Evolutionary conservation across 2,888 invertebrate species (phyloP).

Genomic region (Acleris sparsana): DNA sequence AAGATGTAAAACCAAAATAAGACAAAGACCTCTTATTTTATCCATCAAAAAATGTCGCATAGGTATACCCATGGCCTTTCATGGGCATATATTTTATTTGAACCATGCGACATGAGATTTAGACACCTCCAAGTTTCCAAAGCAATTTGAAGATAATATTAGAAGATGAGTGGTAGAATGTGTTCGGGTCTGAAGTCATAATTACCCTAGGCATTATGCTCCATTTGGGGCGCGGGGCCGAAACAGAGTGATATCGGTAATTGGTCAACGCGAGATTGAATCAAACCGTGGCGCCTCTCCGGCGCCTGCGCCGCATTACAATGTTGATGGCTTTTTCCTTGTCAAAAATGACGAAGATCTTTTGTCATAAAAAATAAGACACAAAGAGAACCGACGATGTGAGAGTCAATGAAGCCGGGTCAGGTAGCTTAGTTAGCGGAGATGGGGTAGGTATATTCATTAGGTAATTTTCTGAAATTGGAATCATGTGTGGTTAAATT

Average conservation of each 20-base stretch:
- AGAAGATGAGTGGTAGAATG: conserved; percentile 61
- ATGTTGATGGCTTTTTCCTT: conserved; percentile 82
- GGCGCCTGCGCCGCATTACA: conserved; percentile 80
- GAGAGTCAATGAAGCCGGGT: conserved; percentile 73
- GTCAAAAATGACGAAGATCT: conserved; percentile 83
- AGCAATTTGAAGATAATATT: conserved; percentile 69
- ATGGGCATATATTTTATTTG: not conserved
- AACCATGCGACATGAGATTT: not conserved
- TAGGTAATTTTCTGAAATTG: conserved; percentile 37
- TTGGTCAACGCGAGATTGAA: conserved; percentile 79
- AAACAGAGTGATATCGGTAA: conserved; percentile 81
- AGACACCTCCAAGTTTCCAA: conserved; percentile 45
- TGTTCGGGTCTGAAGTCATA: conserved; percentile 71
- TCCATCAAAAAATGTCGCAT: too few relatives aligned
- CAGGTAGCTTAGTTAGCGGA: conserved; percentile 59
- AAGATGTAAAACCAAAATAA: too few relatives aligned
- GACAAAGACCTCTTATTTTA: too few relatives aligned
- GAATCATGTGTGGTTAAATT: conserved; percentile 19
- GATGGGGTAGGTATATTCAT: conserved; percentile 39
- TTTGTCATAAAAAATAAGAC: conserved; percentile 76
- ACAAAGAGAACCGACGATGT: conserved; percentile 74
- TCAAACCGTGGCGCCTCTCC: conserved; percentile 72
- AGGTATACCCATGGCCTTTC: not conserved
- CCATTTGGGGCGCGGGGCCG: conserved; percentile 71
- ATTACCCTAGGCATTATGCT: conserved; percentile 81